Evolutionary conservation across 2,888 invertebrate species (phyloP), one percentile per base, ranked within the genome.

Genomic region (Chloroclystis v-ata): DNA sequence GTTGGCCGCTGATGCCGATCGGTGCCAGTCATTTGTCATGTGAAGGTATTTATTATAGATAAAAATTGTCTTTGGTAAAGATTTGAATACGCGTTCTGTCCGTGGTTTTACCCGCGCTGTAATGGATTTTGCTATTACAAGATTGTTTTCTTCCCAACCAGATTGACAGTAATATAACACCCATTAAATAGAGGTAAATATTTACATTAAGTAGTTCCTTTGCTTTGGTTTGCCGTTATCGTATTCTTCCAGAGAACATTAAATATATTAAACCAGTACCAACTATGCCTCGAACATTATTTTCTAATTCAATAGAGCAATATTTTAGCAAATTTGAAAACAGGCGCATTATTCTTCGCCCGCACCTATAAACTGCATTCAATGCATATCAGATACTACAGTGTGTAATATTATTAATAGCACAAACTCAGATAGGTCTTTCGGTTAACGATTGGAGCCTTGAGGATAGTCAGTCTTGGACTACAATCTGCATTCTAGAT

Each of bases 1-100:
- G 32, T 13, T 32, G 35, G 11, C 69, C 57, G 72, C 60, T 56
- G 78, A 83, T 83, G 76, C 62, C 59, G 72, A 82, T 82, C 84
- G 61, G 72, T 69, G 80, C 78, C 82, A 82, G 79, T 86, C 84
- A 82, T 85, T 86, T 85, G 81, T 82, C 80, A 79, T 73, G 62
- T 47, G n/a, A 32, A 33, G 8, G 50, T 59, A 54, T 60, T 57
- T 50, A 33, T 9, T 8, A 8, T 26, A 8, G 8, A 9, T 26
- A 26, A 20, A 20, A 20, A 20, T 4, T 20, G 20, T 20, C 26
- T 26, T 8, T 8, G 8, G 26, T 26, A 8, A 24, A 35, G 20
- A 11, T 35, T 6, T 35, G 20, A 35, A n/a, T 20, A 16, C 9
- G 11, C 1, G 5, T 16, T 35, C 10, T 20, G 14, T 35, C 20